These are phyloP conservation scores for Andrena flavipes DNA, from an alignment of 2,888 invertebrate genomes.

Conservation along the genomic window DNA sequence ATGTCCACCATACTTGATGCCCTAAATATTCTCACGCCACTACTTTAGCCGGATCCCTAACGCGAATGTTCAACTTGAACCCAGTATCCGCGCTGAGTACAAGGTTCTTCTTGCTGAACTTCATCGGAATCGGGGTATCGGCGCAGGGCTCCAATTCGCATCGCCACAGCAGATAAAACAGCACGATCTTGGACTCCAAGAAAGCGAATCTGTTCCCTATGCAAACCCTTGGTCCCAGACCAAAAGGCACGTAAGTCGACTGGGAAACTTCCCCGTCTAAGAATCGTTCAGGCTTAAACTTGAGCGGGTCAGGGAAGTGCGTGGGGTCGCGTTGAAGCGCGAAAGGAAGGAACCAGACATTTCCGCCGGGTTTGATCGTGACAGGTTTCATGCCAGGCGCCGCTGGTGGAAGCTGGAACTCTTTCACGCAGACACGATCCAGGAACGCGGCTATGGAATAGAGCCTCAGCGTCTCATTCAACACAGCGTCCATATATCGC, in stretches of 20 bases:
- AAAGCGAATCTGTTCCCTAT: constrained; percentile 84
- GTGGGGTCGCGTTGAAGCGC: constrained; percentile 79
- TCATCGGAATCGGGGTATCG: constrained; percentile 84
- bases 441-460: constrained; percentile 71
- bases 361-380: too few species aligned
- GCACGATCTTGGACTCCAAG: constrained; percentile 71
- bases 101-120: constrained; percentile 42
- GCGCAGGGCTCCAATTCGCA: constrained; percentile 76
- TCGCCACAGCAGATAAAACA: constrained; percentile 70
- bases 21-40: not conserved
- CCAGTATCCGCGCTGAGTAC: constrained; percentile 64
- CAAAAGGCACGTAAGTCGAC: constrained; percentile 73
- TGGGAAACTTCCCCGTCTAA: constrained; percentile 49
- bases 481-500: constrained; percentile 86
- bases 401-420: constrained; percentile 76
- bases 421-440: constrained; percentile 78
- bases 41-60: not conserved
- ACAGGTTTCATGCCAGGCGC: constrained; percentile 64
- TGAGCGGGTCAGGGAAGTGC: constrained; percentile 80
- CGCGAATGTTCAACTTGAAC: constrained; percentile 67
- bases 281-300: constrained; percentile 84
- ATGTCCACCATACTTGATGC: too few species aligned
- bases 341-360: too few species aligned
- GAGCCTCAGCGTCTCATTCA: constrained; percentile 78
- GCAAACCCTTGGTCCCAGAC: constrained; percentile 77